Evolutionary conservation across 2,113 vertebrate genomes (phyloP), one percentile per base, ranked within the genome.

Genomic region (Lichenostomus cassidix): DNA sequence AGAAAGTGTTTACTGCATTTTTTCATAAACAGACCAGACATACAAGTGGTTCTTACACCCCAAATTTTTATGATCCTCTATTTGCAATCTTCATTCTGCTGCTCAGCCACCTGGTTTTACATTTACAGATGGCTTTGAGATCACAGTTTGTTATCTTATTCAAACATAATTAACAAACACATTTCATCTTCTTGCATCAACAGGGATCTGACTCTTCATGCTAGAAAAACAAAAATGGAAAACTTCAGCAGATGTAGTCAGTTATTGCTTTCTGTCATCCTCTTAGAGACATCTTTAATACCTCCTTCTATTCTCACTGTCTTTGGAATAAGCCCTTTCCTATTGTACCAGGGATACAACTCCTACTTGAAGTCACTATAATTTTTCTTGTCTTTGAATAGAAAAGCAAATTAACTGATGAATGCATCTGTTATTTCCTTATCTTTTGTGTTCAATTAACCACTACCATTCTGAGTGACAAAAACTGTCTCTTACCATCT

Each of bases 141-240:
- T 95, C 90, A 94, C 86, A 93, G 88, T 96, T 96, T 95, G 88
- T 90, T 97, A 92, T 92, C 89, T 90, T 89, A 94, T n/a, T 97
- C 49, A 84, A 89, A 95, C 46, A 60, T 94, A 97, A 96, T 94
- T 95, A 95, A 95, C 91, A 94, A 93, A 96, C 83, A 95, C 62
- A 71, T 94, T 89, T 90, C 64, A 93, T 83, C 59, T 79, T 59
- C 60, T 79, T 96, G 56, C 76, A 96, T 93, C 86, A 96, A 96
- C 92, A 96, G 53, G 70, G 71, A 90, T 64, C 73, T 86, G 68
- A 93, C 56, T 88, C 70, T 90, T 44, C 7, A 4, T 39, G 56
- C 82, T 3, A 90, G n/a, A 93, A 75, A 28, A 88, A 89, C 15
- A 5, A 86, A 93, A 96, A 92, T 42, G 68, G 76, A 90, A 92